These are phyloP conservation scores for Etheostoma spectabile DNA, from an alignment of 2,113 vertebrate species.

Conservation along the genomic window DNA sequence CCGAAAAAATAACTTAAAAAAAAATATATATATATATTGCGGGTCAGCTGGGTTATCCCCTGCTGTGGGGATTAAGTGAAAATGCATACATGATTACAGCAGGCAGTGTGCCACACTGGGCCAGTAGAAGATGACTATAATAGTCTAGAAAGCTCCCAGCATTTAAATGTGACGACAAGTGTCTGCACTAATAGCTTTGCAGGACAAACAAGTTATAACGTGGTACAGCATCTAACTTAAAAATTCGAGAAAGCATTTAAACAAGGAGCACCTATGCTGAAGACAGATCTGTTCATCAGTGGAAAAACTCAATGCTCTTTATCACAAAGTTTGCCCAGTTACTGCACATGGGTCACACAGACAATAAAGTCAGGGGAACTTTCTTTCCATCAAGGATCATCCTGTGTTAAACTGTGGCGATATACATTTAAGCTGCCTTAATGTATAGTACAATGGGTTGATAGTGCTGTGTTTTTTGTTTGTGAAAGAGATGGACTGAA, in stretches of 20 bases:
- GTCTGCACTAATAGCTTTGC: slow-evolving; percentile 6
- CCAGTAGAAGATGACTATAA: slow-evolving; percentile 8
- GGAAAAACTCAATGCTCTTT: neutral
- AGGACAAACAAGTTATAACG: neutral
- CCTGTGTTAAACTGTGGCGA: neutral
- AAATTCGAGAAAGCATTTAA: neutral
- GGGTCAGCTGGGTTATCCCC: slow-evolving; percentile 52
- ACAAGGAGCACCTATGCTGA: neutral
- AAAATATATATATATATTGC: too few relatives aligned
- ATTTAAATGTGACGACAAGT: slow-evolving; percentile 17
- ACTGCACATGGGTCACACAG: neutral
- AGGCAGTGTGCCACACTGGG: slow-evolving; percentile 17
- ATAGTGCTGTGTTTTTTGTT: slow-evolving; percentile 8
- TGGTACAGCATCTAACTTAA: neutral
- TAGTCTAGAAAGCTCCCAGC: slow-evolving; percentile 14
- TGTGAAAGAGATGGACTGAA: neutral
- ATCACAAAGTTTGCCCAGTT: neutral
- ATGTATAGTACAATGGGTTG: neutral
- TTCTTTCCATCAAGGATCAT: neutral
- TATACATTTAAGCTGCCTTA: neutral
- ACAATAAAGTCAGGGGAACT: neutral
- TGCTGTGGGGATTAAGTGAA: slow-evolving; percentile 20
- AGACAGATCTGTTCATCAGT: neutral
- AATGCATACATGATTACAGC: slow-evolving; percentile 55
- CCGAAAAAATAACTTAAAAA: too few relatives aligned